Percentiles rank a stretch among this genome's conserved stretches.
Evolutionary conservation across 1,140 invertebrate species (phyloP).

Genomic region (Belonocnema kinseyi): DNA sequence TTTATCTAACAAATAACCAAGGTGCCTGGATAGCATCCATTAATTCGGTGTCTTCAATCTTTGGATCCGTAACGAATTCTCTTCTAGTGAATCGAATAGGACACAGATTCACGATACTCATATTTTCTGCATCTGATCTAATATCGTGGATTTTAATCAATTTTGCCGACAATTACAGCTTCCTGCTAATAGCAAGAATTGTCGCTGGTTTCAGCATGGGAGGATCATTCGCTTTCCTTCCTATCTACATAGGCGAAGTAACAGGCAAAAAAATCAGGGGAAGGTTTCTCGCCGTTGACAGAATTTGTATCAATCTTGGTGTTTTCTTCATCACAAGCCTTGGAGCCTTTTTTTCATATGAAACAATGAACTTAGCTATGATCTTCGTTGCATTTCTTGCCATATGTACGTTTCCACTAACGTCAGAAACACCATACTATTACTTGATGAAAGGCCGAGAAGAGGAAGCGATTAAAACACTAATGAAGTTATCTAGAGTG

Average conservation of each 20-base stretch:
- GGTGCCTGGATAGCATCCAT: constrained; percentile 67
- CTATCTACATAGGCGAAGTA: constrained; percentile 78
- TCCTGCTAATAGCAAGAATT: constrained; percentile 63
- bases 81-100: constrained; percentile 65
- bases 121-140: constrained; percentile 60
- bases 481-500: no score
- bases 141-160: constrained; percentile 65
- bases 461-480: no score
- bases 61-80: constrained; percentile 59
- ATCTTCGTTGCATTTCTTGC: no score
- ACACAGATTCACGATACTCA: constrained; percentile 59
- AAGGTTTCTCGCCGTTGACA: constrained; percentile 73
- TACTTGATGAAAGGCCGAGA: constrained; percentile 75
- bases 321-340: constrained; percentile 74
- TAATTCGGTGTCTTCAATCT: constrained; percentile 60
- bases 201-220: constrained; percentile 75
- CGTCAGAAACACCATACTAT: constrained; percentile 88
- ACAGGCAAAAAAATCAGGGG: constrained; percentile 76
- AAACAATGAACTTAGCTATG: no score
- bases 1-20: constrained; percentile 56
- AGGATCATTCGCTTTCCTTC: constrained; percentile 72
- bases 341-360: constrained; percentile 69
- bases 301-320: constrained; percentile 77
- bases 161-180: constrained; percentile 49
- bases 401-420: constrained; percentile 44